Base-by-base conservation (phyloP, 2,888 invertebrate genomes). In the Colletes collaris region DNA sequence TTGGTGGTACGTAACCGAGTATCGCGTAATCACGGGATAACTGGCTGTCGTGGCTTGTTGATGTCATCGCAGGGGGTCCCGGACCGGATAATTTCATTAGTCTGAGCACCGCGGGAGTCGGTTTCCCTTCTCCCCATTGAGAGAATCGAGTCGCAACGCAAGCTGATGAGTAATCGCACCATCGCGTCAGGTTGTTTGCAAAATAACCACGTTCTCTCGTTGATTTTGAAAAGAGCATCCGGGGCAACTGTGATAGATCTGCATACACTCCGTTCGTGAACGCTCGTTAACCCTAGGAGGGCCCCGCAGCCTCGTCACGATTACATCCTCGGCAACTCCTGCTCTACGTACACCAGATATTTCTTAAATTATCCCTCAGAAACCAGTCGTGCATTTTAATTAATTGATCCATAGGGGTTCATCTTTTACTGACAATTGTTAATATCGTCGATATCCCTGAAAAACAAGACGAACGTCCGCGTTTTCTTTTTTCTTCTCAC, bases 21-120 rank as follows among this genome's bases (percentile, higher is more conserved):
- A 87, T 86, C 86, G 87, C 87, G 88, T 89, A 89, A 90, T 90
- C 90, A 88, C 86, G 88, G 87, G 88, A 87, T 90, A 89, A 89
- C 87, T 85, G 89, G 88, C 86, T 87, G 88, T 89, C 87, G 88
- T 88, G 83, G 89, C 83, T 87, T 79, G 87, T 78, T 88, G 89
- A 87, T 88, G 87, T 79, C 83, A 83, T 87, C 75, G 88, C 87
- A 88, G 89, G 89, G 90, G 91, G 90, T 90, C 89, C 87, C 89
- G 86, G 88, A 91, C 89, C 91, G 90, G 92, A 92, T 92, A 92
- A 91, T 92, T 92, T 91, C 90, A 92, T 92, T 91, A 91, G 91
- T 87, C 86, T 79, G 82, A 85, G 87, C 87, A 86, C 85, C 85
- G 78, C 87, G 82, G 87, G 87, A 85, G 87, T 63, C 79, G 40